Conservation (phyloP, 2,888 invertebrate species). For the Rhorus exstirpatorius region DNA sequence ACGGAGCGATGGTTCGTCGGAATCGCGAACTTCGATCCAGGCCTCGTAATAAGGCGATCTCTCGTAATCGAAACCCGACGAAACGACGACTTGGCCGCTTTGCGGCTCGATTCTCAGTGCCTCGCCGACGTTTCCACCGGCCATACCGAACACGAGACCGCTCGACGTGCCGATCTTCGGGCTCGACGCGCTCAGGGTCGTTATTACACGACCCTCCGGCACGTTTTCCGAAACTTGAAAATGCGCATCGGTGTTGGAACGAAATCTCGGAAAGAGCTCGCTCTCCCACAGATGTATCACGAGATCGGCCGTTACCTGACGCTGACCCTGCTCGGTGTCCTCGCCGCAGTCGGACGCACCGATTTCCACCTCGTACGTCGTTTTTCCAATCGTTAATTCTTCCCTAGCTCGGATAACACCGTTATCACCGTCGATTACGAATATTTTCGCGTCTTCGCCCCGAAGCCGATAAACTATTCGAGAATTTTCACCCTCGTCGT, state of each 20-base stretch:
- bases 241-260: constrained; percentile 90
- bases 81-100: constrained; percentile 93
- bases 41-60: constrained; percentile 94
- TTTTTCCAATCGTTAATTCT: constrained; percentile 89
- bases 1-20: constrained; percentile 92
- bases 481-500: constrained; percentile 93
- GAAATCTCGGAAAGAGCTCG: constrained; percentile 93
- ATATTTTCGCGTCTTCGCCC: constrained; percentile 92
- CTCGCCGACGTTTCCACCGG: constrained; percentile 97
- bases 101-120: constrained; percentile 93
- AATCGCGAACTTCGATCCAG: constrained; percentile 96
- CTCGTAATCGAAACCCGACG: constrained; percentile 95
- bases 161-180: constrained; percentile 92
- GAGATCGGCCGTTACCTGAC: constrained; percentile 92
- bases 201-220: constrained; percentile 91
- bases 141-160: constrained; percentile 93
- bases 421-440: constrained; percentile 92
- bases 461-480: constrained; percentile 92
- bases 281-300: constrained; percentile 92
- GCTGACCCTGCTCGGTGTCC: constrained; percentile 89
- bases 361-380: constrained; percentile 91
- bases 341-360: constrained; percentile 94
- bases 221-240: constrained; percentile 94
- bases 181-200: constrained; percentile 92
- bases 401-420: constrained; percentile 95